phyloP scores from a whole-genome alignment of 64 coral and sea anemone species.

The Montipora cactus region DNA sequence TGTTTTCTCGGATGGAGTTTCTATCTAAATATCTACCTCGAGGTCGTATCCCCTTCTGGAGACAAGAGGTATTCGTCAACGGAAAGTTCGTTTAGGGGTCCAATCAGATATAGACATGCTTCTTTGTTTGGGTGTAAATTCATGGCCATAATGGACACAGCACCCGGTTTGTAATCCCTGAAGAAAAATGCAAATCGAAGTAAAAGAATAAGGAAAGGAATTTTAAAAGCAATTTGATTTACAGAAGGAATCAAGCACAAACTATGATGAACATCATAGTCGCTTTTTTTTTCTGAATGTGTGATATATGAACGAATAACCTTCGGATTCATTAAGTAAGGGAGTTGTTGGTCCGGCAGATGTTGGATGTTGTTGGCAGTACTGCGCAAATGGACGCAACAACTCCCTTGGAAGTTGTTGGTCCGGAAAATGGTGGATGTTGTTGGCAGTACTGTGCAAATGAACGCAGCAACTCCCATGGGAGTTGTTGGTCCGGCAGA shows the following conservation, averaged over 20 bases:
- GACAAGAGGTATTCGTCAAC: conserved; percentile 84
- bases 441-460: too few relatives aligned
- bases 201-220: not conserved
- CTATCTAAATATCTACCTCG: conserved; percentile 25
- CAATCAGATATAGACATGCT: conserved; percentile 7
- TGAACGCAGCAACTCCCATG: too few relatives aligned
- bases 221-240: not conserved
- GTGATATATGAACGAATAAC: too few relatives aligned
- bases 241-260: not conserved
- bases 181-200: not conserved
- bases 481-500: too few relatives aligned
- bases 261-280: not conserved
- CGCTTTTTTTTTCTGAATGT: not conserved
- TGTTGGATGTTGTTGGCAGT: too few relatives aligned
- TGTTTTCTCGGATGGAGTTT: not conserved
- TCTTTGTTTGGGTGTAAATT: conserved; percentile 63
- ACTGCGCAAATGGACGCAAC: too few relatives aligned
- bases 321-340: too few relatives aligned
- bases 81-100: not conserved
- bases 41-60: conserved; percentile 62
- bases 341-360: too few relatives aligned
- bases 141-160: conserved; percentile 71
- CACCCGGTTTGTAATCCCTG: conserved; percentile 56
- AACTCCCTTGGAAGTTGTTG: too few relatives aligned
- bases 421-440: too few relatives aligned